phyloP scores from a whole-genome alignment of 1,140 invertebrate species.

The Bombus fervidus region DNA sequence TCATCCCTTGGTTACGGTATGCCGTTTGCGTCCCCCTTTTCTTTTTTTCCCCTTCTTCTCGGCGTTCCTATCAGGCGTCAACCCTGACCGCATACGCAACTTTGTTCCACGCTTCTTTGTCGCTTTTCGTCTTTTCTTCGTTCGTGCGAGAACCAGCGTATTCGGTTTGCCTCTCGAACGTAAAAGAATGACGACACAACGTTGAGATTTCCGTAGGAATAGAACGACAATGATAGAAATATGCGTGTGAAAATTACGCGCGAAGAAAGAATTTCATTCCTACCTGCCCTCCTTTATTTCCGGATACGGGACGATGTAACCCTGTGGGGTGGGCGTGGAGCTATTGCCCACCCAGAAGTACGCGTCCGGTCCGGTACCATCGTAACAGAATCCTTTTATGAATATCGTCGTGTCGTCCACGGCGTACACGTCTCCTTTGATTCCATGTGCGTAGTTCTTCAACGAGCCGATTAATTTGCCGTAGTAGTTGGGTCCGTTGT shows the following conservation, averaged over 20 bases:
- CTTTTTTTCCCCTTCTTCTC: conserved; percentile 24
- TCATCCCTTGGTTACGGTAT: conserved; percentile 61
- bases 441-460: conserved; percentile 88
- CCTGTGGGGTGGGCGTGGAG: conserved; percentile 88
- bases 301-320: conserved; percentile 92
- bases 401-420: conserved; percentile 94
- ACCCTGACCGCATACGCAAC: conserved; percentile 42
- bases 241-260: fast-evolving
- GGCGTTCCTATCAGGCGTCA: not conserved
- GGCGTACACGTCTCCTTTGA: conserved; percentile 90
- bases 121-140: not conserved
- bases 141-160: not conserved
- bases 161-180: not conserved
- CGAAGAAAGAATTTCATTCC: conserved; percentile 36
- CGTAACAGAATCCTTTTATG: conserved; percentile 93
- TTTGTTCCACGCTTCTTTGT: not conserved
- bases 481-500: conserved; percentile 86
- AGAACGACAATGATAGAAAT: too few species aligned
- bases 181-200: not conserved
- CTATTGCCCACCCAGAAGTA: conserved; percentile 95
- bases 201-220: too few species aligned
- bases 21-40: conserved; percentile 42
- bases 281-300: conserved; percentile 89
- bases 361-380: conserved; percentile 92
- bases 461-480: conserved; percentile 89